A percentile compares a stretch with the other conserved stretches of the same genome.
Evolutionary conservation across 2,113 vertebrate species (phyloP).

Genomic region (Laticauda laticaudata): DNA sequence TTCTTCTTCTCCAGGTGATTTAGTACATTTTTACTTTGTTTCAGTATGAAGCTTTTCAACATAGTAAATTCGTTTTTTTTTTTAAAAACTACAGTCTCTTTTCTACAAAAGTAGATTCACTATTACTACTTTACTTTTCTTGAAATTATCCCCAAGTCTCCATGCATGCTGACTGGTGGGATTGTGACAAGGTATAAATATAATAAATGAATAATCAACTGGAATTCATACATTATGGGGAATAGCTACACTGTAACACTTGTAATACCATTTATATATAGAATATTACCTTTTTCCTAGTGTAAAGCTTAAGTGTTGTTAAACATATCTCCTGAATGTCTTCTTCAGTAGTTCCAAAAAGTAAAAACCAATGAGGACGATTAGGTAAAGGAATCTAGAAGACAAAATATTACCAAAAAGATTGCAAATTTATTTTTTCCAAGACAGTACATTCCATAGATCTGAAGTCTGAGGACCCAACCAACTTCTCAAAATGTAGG

Average conservation of each 20-base stretch:
- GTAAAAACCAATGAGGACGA: conserved; percentile 91
- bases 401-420: fast-evolving
- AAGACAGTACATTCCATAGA: neutral
- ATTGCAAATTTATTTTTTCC: neutral
- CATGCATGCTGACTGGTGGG: neutral
- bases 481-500: neutral
- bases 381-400: conserved; percentile 89
- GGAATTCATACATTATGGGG: neutral
- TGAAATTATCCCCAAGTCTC: neutral
- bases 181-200: neutral
- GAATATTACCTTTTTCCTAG: conserved; percentile 86
- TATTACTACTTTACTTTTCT: neutral
- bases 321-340: conserved; percentile 95
- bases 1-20: neutral
- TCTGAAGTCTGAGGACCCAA: neutral
- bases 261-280: neutral
- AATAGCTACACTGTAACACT: neutral
- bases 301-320: conserved; percentile 91
- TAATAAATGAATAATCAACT: neutral
- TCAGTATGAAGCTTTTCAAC: neutral
- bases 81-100: neutral
- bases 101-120: neutral
- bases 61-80: neutral
- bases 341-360: conserved; percentile 92
- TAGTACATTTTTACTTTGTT: neutral